These are phyloP conservation scores for Lepidochrysops patricia DNA, from an alignment of 2,888 invertebrate genomes.

Conservation along the genomic window DNA sequence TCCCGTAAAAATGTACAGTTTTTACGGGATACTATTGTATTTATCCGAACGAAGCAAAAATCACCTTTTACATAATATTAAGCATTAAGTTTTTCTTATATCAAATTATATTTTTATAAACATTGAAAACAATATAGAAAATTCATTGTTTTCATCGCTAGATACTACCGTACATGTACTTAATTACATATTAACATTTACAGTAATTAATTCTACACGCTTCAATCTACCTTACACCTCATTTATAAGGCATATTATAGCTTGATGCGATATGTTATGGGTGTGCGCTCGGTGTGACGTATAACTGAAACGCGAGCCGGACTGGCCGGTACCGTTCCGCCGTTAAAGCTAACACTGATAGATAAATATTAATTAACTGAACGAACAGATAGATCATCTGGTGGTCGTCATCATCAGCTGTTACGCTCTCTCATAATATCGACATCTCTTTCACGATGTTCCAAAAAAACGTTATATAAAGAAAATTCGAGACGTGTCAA, in stretches of 20 bases:
- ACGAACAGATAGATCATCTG: neutral
- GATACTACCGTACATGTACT: neutral
- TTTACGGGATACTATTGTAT: no score
- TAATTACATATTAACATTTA: constrained; percentile 3
- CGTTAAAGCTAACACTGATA: neutral
- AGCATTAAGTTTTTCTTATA: no score
- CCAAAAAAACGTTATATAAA: no score
- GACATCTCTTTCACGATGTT: no score
- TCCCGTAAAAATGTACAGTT: no score
- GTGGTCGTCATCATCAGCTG: no score
- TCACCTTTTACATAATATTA: no score
- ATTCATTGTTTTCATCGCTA: neutral
- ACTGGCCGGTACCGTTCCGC: neutral
- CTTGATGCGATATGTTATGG: neutral
- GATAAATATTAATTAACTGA: neutral
- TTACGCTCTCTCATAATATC: no score
- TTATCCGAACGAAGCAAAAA: no score
- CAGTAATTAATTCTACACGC: neutral
- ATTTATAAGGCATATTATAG: neutral
- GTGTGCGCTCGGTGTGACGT: constrained; percentile 3
- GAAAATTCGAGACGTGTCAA: no score
- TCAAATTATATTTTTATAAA: no score
- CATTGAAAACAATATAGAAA: neutral
- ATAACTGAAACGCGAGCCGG: neutral
- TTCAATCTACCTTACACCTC: neutral